Evolutionary conservation across 1,140 invertebrate genomes (phyloP).

Genomic region (Periplaneta americana): DNA sequence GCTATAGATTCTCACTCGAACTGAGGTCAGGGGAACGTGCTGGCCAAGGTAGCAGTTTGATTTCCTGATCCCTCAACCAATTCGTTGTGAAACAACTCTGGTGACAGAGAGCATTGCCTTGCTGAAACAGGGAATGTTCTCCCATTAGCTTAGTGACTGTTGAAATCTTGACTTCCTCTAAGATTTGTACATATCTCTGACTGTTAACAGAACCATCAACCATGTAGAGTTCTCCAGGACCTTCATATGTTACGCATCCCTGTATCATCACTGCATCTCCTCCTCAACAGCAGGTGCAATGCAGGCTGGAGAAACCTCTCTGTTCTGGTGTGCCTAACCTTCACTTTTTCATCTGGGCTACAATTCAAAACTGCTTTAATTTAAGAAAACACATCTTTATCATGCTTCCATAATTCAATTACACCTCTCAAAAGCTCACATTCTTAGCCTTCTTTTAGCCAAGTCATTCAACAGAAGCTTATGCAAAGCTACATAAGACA

Average conservation of each 20-base stretch:
- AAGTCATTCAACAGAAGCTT: too few species aligned
- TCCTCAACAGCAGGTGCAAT: not conserved
- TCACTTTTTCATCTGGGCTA: not conserved
- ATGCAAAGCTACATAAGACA: too few species aligned
- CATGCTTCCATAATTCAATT: too few species aligned
- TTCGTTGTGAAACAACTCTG: too few species aligned
- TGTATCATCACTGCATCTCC: not conserved
- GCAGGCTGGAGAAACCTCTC: not conserved
- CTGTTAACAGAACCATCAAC: not conserved
- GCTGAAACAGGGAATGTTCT: not conserved
- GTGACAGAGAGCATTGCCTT: not conserved
- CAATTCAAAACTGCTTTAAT: not conserved
- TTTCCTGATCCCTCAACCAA: too few species aligned
- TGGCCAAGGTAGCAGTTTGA: too few species aligned
- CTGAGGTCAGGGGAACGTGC: too few species aligned
- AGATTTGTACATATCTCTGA: not conserved
- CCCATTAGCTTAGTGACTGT: not conserved
- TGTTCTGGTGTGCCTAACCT: not conserved
- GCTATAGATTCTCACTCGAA: too few species aligned
- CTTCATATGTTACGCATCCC: not conserved
- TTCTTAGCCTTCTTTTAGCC: too few species aligned
- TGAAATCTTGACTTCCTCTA: constrained; percentile 1
- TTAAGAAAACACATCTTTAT: too few species aligned
- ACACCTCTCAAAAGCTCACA: too few species aligned
- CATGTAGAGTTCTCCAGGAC: not conserved